phyloP scores from a whole-genome alignment of 2,888 invertebrate species.

The Caenorhabditis japonica region DNA sequence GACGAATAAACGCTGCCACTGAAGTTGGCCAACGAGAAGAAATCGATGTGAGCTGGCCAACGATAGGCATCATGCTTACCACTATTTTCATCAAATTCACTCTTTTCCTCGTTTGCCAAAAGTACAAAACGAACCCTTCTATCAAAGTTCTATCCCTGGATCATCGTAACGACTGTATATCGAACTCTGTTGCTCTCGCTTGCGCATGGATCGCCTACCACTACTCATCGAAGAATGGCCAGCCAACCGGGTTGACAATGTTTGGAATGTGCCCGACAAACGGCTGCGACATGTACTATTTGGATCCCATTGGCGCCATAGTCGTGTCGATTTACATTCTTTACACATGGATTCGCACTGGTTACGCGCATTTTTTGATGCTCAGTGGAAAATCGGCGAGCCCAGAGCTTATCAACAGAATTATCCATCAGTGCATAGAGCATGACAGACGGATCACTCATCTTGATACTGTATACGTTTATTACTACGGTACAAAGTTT shows the following conservation, averaged over 20 bases:
- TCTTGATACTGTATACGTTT: constrained; percentile 80
- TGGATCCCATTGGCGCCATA: constrained; percentile 80
- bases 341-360: constrained; percentile 78
- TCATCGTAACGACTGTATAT: constrained; percentile 80
- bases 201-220: constrained; percentile 76
- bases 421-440: constrained; percentile 76
- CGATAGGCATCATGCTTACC: constrained; percentile 73
- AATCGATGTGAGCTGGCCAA: constrained; percentile 70
- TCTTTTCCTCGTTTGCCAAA: constrained; percentile 71
- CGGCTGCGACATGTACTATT: constrained; percentile 75
- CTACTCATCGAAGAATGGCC: not conserved
- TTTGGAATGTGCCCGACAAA: constrained; percentile 13
- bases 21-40: constrained; percentile 17
- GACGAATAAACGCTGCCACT: constrained; percentile 52
- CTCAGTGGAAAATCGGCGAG: constrained; percentile 74
- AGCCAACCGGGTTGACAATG: not conserved
- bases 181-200: constrained; percentile 79
- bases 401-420: constrained; percentile 77
- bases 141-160: constrained; percentile 79
- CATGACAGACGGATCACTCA: constrained; percentile 73
- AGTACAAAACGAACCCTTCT: constrained; percentile 75
- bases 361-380: constrained; percentile 77
- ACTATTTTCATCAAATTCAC: constrained; percentile 72
- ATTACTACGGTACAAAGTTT: constrained; percentile 80
- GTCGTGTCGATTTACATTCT: constrained; percentile 79